Evolutionary conservation across 2,797 vertebrate genomes (phyloP), one percentile per base, ranked within the genome.

Genomic region (Margarornis squamiger): DNA sequence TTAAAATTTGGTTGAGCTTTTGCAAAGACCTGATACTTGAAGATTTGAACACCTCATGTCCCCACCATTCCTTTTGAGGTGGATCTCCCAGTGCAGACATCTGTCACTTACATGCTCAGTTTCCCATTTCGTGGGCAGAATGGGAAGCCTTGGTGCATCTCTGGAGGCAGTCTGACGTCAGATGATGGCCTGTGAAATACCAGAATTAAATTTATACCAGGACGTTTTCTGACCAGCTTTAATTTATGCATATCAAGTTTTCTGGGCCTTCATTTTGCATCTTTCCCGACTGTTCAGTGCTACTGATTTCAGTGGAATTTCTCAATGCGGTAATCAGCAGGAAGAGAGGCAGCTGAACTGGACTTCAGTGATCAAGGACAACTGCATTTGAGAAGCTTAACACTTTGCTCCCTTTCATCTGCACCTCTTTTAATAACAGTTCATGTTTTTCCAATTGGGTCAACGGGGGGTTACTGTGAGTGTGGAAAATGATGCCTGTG

Each of bases 181-280:
- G 41, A 58, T 0, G 0, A 29, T 39, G 48, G 71, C 74, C 55
- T 66, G 16, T 54, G 62, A 84, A 52, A 19, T 52, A 46, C 29
- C 54, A 62, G 55, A 65, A 55, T 10, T 74, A 21, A 73, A 62
- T 54, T 73, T 49, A 38, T n/a, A 27, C 62, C 20, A 12, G 26
- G 17, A 12, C n/a, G 5, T 90, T 96, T 95, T 88, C 92, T 96
- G 92, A 88, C 88, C 94, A 96, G 95, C 88, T 91, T 91, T 93
- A 95, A 90, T 94, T 92, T 27, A 54, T 41, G 6, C 34, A 34
- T 36, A 45, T 51, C n/a, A 70, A 8, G 34, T 55, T 88, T 70
- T 81, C 65, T 57, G 68, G 61, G 78, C 72, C 86, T 57, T 87
- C 49, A 23, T 65, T 95, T 87, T 83, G 43, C 62, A 78, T 77